Conservation (phyloP, 1,140 invertebrate species). For the Trissolcus basalis region DNA sequence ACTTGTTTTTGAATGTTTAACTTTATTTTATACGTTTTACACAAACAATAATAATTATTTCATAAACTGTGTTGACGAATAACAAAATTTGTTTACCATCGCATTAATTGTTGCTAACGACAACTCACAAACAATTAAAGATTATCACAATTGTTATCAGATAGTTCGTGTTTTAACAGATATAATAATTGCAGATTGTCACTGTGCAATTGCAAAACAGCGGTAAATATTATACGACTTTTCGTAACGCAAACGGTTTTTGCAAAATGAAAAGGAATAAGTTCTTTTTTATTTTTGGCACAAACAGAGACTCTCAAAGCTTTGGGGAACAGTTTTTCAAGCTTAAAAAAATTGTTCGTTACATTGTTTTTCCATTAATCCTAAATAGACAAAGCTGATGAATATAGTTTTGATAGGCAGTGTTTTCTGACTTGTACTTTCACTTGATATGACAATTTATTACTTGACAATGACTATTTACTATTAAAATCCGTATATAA, state of each 20-base stretch:
- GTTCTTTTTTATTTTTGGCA: too few species aligned
- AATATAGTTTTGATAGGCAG: slow-evolving; percentile 14
- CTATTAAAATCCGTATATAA: too few species aligned
- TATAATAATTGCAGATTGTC: slow-evolving; percentile 24
- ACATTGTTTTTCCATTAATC: too few species aligned
- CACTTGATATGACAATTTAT: slow-evolving; percentile 19
- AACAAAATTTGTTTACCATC: slow-evolving; percentile 13
- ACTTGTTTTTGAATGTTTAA: slow-evolving; percentile 1
- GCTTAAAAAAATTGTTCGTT: too few species aligned
- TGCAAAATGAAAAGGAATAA: too few species aligned
- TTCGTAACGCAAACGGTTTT: too few species aligned
- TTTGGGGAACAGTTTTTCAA: too few species aligned
- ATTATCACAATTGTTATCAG: slow-evolving; percentile 20
- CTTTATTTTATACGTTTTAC: neutral
- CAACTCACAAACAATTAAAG: slow-evolving; percentile 1
- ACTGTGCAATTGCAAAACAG: slow-evolving; percentile 2
- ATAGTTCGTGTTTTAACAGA: neutral
- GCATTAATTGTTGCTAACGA: neutral
- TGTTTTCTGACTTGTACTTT: slow-evolving; percentile 29
- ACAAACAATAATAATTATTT: slow-evolving; percentile 1
- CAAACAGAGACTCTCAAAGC: too few species aligned
- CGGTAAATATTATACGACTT: too few species aligned
- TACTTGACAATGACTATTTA: too few species aligned
- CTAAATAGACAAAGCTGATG: too few species aligned
- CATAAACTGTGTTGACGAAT: slow-evolving; percentile 5